Evolutionary conservation across 2,888 invertebrate species (phyloP), one percentile per base, ranked within the genome.

Genomic region (Disparrhopalites patrizii): DNA sequence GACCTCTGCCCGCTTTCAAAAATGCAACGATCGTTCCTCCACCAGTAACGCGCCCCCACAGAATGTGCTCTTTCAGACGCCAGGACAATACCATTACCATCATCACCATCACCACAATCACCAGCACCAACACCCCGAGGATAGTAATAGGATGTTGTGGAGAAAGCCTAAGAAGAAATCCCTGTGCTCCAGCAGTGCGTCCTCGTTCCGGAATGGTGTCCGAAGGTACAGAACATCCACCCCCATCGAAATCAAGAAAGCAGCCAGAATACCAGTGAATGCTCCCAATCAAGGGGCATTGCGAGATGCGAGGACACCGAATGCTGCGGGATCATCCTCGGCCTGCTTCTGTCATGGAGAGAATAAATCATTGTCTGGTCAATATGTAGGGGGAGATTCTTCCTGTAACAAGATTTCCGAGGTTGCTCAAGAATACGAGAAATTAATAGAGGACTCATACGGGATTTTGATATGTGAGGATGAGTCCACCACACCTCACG

Each of bases 391-490:
- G 55, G 1, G 23, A 43, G 3, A 43, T 4, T 5, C n/a, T 43
- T 4, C 10, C 47, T 18, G 25, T 7, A 50, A 23, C 51, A 15
- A 2, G 13, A 36, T 30, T 52, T 51, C 23, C 27, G 23, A 55
- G 43, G 56, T 38, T 36, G 18, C 62, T 23, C 55, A 66, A 65
- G n/a, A n/a, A n/a, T 73, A 73, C 67, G 73, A 75, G 67, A 73
- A 73, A 67, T 72, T 75, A 70, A 75, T 75, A 63, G 75, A 75
- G 66, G 73, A 73, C 65, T 70, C 75, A 62, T 75, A 75, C 70
- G 73, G 73, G 72, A 75, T 75, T 70, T 72, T 75, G 68, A 73
- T 74, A 67, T 75, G 73, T 69, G 75, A 75, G 70, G 73, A 70
- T 62, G 72, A 71, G 33, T 40, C 51, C 31, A 50, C 65, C 18